Conservation (phyloP, 2,797 vertebrate genomes). For the Periparus ater region DNA sequence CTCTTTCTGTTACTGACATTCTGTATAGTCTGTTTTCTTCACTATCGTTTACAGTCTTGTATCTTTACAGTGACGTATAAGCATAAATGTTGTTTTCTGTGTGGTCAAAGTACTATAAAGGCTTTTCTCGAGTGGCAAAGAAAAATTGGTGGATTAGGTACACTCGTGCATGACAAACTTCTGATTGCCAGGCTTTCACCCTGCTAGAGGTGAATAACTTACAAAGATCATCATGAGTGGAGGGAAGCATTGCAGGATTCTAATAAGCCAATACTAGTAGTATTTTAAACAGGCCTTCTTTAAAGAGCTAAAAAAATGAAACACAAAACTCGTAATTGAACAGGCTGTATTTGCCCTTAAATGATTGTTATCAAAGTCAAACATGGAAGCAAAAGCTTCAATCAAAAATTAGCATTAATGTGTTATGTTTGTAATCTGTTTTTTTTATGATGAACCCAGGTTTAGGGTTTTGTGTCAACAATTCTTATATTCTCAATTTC, state of each 20-base stretch:
- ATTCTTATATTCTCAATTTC: not conserved
- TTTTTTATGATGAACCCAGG: not conserved
- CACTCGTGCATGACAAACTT: not conserved
- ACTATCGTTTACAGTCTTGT: not conserved
- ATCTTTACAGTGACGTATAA: not conserved
- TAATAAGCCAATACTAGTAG: not conserved
- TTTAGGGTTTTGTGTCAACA: not conserved
- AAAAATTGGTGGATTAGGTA: not conserved
- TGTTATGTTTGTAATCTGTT: not conserved
- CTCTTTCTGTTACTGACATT: not conserved
- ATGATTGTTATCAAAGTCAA: not conserved
- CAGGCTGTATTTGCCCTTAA: not conserved
- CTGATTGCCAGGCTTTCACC: not conserved
- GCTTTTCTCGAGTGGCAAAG: not conserved
- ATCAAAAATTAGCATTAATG: accelerated
- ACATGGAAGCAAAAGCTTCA: not conserved
- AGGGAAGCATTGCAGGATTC: not conserved
- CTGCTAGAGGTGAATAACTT: not conserved
- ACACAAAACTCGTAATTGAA: not conserved
- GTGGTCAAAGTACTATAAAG: not conserved
- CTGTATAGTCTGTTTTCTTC: not conserved
- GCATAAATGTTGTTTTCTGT: not conserved
- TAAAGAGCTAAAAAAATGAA: not conserved
- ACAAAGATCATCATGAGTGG: not conserved
- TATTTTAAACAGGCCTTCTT: not conserved